Percentiles rank a stretch among this genome's conserved stretches.
Conservation (phyloP, 2,113 vertebrate species). For the Chloroceryle aenea region DNA sequence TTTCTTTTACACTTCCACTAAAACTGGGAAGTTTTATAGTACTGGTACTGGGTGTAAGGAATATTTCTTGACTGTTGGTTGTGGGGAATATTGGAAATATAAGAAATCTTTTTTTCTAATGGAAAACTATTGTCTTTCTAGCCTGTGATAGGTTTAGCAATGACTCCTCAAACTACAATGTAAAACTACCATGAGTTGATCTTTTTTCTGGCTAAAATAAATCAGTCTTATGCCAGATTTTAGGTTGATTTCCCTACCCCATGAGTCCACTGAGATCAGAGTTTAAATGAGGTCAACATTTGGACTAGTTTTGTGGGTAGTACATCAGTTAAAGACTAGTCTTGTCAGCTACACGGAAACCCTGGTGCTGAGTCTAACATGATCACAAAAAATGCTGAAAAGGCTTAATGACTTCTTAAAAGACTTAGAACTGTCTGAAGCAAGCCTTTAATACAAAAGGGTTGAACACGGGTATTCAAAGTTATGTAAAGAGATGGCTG, state of each 20-base stretch:
- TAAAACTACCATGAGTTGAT: background rate
- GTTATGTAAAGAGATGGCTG: background rate
- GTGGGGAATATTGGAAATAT: background rate
- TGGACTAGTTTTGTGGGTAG: background rate
- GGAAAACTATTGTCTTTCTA: background rate
- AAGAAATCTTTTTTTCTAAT: background rate
- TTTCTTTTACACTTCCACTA: background rate
- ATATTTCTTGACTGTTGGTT: background rate
- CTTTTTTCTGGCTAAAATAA: background rate
- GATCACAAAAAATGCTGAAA: background rate
- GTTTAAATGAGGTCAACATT: constrained; percentile 22
- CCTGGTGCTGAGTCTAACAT: background rate
- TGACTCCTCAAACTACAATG: constrained; percentile 22
- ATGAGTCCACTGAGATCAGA: constrained; percentile 49
- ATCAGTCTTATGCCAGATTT: background rate
- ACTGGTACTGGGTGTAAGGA: background rate
- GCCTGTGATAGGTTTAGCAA: background rate
- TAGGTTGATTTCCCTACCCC: background rate
- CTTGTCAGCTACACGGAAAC: background rate
- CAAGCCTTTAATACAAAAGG: background rate
- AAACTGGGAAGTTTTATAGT: background rate
- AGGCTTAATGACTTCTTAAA: background rate
- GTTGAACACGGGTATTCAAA: rapidly evolving
- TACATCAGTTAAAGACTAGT: background rate
- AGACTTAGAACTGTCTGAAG: background rate